Evolutionary conservation across 2,113 vertebrate genomes (phyloP).

Genomic region (Silurus meridionalis): DNA sequence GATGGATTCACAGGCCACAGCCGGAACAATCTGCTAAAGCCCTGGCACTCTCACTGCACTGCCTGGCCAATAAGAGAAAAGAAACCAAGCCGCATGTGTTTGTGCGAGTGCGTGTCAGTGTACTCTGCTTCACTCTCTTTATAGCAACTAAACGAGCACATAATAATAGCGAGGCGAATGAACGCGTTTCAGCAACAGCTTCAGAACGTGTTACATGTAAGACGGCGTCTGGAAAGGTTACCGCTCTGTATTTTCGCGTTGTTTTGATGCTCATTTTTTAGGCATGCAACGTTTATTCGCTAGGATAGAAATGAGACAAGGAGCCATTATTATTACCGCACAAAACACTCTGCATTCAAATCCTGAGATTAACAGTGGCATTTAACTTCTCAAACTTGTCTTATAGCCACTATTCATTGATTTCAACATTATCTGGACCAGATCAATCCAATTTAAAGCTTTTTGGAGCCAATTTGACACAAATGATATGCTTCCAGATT

Average conservation of each 20-base stretch:
- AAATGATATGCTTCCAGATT: slow-evolving; percentile 66
- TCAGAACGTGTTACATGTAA: slow-evolving; percentile 20
- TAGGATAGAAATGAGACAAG: slow-evolving; percentile 27
- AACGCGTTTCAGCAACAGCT: slow-evolving; percentile 22
- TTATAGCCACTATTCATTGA: slow-evolving; percentile 73
- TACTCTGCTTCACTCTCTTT: slow-evolving; percentile 9
- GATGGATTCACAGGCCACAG: slow-evolving; percentile 44
- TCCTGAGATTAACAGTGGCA: slow-evolving; percentile 71
- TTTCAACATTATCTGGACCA: slow-evolving; percentile 74
- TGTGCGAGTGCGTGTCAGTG: slow-evolving; percentile 11
- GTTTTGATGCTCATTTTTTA: slow-evolving; percentile 32
- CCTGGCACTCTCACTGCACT: slow-evolving; percentile 35
- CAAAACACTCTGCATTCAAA: slow-evolving; percentile 60
- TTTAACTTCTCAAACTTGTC: slow-evolving; percentile 70
- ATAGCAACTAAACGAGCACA: slow-evolving; percentile 29
- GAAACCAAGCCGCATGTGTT: slow-evolving; percentile 35
- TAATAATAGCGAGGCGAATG: not conserved
- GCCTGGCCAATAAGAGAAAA: not conserved
- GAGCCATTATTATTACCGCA: slow-evolving; percentile 43
- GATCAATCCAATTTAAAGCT: slow-evolving; percentile 76
- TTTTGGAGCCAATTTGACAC: slow-evolving; percentile 64
- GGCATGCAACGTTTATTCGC: slow-evolving; percentile 21
- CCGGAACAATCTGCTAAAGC: slow-evolving; percentile 45
- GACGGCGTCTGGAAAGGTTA: slow-evolving; percentile 41
- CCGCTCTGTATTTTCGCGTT: slow-evolving; percentile 25